A percentile compares a stretch with the other conserved stretches of the same genome.
These are phyloP conservation scores for Archilochus colubris DNA, from an alignment of 2,113 vertebrate genomes.

Conservation along the genomic window DNA sequence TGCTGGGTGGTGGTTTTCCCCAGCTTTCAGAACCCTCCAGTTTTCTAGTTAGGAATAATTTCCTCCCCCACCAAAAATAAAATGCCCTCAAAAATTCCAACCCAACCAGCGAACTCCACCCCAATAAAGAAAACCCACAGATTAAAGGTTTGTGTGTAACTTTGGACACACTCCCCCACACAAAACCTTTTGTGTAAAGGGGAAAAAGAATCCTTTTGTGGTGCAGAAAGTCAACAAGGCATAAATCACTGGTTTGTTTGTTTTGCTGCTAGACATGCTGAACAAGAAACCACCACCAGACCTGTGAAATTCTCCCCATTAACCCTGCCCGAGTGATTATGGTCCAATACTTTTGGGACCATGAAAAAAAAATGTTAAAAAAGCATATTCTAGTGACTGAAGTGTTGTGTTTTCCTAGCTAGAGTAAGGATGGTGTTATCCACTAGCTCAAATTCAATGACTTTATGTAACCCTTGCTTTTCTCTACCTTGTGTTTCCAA, in stretches of 20 bases:
- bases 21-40: neutral
- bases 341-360: neutral
- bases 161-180: constrained; percentile 21
- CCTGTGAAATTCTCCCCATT: neutral
- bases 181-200: constrained; percentile 26
- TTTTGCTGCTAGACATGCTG: constrained; percentile 32
- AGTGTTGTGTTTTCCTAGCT: neutral
- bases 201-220: constrained; percentile 38
- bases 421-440: neutral
- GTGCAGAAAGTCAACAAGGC: constrained; percentile 53
- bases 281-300: constrained; percentile 24
- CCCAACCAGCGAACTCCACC: neutral
- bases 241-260: constrained; percentile 59
- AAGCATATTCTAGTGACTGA: neutral
- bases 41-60: neutral
- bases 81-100: neutral
- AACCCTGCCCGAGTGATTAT: neutral
- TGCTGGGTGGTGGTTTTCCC: neutral
- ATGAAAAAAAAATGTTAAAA: neutral
- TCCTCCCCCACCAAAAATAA: neutral
- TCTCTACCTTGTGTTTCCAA: neutral
- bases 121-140: neutral
- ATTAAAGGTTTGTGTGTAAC: constrained; percentile 48
- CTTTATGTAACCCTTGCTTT: neutral
- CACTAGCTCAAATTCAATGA: neutral